Base-by-base conservation (phyloP, 2,797 vertebrate genomes). In the Dallia pectoralis region DNA sequence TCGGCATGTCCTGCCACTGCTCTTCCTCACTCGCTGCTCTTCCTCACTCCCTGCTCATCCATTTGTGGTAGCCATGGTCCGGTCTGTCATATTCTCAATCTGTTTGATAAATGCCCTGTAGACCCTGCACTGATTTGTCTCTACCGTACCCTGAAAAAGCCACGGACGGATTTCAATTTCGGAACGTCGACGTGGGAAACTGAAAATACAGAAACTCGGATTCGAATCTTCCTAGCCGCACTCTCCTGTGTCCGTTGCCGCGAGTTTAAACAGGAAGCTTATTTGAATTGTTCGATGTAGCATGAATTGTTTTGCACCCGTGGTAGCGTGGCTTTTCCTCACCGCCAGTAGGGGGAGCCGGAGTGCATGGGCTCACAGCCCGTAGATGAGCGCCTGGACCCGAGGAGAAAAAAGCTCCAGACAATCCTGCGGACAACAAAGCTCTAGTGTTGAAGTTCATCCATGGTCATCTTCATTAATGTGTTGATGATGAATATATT, bases 401-500 rank as follows among this genome's bases (percentile, higher is more conserved):
- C 56, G 59, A 70, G 64, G 71, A 25, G 70, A 66, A 78, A 79
- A 8, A 33, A 16, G 0, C 61, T 63, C n/a, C 27, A 78, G 74
- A 75, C 67, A 70, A 56, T 33, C 33, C 70, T 66, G 67, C 65
- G 61, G 51, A 27, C n/a, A 77, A 72, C 69, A 75, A 72, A 71
- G 32, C 66, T 62, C 69, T 32, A 67, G 76, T 77, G 78, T 80
- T 86, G 74, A 84, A 83, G 53, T 83, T 22, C 22, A 27, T 51
- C 77, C 70, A 81, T 77, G 77, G 82, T 75, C 73, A 76, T 76
- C 68, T 84, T 85, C 77, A 86, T 85, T 80, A 87, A 82, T 19
- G 67, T 51, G 77, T 74, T 80, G 79, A 40, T n/a, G 75, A 85
- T 86, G 74, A 87, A 87, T 86, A 80, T 85, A 81, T 74, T 87